Evolutionary conservation across 1,140 invertebrate genomes (phyloP).

Genomic region (Oncopodura yosiiana): DNA sequence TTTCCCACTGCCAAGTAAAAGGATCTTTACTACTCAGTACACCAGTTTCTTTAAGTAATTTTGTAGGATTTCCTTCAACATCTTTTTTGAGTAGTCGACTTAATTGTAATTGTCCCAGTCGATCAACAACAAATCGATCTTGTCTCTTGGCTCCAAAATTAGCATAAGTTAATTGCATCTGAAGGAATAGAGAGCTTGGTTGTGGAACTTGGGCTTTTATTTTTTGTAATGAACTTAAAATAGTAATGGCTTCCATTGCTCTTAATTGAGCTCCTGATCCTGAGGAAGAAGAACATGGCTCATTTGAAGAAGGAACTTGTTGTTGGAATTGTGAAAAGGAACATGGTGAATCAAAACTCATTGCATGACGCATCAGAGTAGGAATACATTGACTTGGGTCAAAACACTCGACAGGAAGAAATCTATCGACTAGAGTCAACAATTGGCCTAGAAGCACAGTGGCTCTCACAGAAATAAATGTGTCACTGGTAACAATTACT

Average conservation of each 20-base stretch:
- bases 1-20: slow-evolving; percentile 72
- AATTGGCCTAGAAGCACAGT: slow-evolving; percentile 81
- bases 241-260: slow-evolving; percentile 68
- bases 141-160: slow-evolving; percentile 10
- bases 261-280: slow-evolving; percentile 28
- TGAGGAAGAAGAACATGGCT: slow-evolving; percentile 13
- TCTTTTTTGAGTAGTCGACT: slow-evolving; percentile 41
- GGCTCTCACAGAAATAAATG: slow-evolving; percentile 76
- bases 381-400: slow-evolving; percentile 71
- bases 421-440: slow-evolving; percentile 69
- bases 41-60: slow-evolving; percentile 58
- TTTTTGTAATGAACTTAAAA: slow-evolving; percentile 44
- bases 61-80: slow-evolving; percentile 48
- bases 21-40: slow-evolving; percentile 62
- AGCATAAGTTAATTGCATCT: slow-evolving; percentile 21
- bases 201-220: slow-evolving; percentile 21
- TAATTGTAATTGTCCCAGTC: slow-evolving; percentile 30
- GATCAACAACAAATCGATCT: slow-evolving; percentile 23
- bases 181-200: slow-evolving; percentile 29
- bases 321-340: slow-evolving; percentile 11
- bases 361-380: slow-evolving; percentile 49
- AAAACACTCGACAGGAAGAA: slow-evolving; percentile 73
- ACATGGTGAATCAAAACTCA: slow-evolving; percentile 22
- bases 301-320: neutral
- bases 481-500: slow-evolving; percentile 78